Percentiles rank a stretch among this genome's conserved stretches.
Conservation (phyloP, 2,113 vertebrate species). For the Lasiurus borealis region DNA sequence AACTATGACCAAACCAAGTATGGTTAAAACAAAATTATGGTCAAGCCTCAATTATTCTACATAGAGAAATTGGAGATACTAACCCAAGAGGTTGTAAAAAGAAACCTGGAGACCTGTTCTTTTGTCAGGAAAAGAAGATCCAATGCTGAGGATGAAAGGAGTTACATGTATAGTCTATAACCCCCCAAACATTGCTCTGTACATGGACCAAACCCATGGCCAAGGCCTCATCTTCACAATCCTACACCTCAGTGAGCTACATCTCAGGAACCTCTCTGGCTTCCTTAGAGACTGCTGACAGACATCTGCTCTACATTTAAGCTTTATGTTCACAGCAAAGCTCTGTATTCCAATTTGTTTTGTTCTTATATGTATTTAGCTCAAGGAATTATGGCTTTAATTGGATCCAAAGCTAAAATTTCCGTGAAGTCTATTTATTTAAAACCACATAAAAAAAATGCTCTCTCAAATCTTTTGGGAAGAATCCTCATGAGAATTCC, state of each 20-base stretch:
- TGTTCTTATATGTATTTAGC: slow-evolving; percentile 27
- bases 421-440: slow-evolving; percentile 48
- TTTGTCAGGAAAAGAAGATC: neutral
- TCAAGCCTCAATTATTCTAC: neutral
- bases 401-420: neutral
- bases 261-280: neutral
- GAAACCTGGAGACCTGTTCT: neutral
- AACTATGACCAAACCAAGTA: neutral
- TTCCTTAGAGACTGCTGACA: neutral
- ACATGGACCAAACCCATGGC: neutral
- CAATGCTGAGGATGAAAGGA: neutral
- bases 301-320: neutral
- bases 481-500: slow-evolving; percentile 55
- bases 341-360: neutral
- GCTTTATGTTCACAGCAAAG: neutral
- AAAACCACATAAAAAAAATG: neutral
- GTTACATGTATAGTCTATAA: neutral
- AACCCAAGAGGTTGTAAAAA: neutral
- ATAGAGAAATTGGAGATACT: neutral
- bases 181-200: neutral
- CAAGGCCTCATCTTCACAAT: neutral
- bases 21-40: neutral
- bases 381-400: neutral
- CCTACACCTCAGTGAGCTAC: neutral
- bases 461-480: slow-evolving; percentile 29